Evolutionary conservation across 2,797 vertebrate genomes (phyloP).

Genomic region (Orestias chungarensis): DNA sequence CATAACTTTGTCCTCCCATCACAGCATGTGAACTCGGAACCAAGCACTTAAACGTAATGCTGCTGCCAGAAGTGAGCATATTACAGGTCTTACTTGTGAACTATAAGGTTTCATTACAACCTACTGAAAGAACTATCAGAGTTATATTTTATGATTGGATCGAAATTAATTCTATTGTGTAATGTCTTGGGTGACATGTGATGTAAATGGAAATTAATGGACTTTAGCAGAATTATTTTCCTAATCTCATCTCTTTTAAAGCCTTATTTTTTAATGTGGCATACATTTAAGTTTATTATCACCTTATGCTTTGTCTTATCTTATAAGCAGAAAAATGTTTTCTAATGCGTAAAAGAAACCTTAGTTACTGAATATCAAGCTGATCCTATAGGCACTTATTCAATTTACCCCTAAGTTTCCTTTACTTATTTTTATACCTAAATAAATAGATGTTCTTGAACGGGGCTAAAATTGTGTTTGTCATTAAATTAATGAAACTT

Average conservation of each 20-base stretch:
- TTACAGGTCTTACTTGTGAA: not conserved
- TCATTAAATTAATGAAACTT: slow-evolving; percentile 25
- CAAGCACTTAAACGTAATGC: slow-evolving; percentile 12
- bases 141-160: too few relatives aligned
- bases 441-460: slow-evolving; percentile 12
- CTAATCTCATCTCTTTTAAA: not conserved
- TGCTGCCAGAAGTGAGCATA: slow-evolving; percentile 30
- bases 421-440: not conserved
- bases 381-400: not conserved
- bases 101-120: not conserved
- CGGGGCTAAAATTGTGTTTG: slow-evolving; percentile 22
- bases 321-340: not conserved
- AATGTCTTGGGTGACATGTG: too few relatives aligned
- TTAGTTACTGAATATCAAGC: not conserved
- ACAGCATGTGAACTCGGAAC: slow-evolving; percentile 50
- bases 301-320: too few relatives aligned
- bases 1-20: slow-evolving; percentile 32
- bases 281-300: too few relatives aligned
- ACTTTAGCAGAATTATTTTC: not conserved
- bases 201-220: too few relatives aligned
- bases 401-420: slow-evolving; percentile 1
- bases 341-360: not conserved
- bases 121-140: slow-evolving; percentile 4
- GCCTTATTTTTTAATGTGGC: not conserved
- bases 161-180: too few relatives aligned